Percentiles rank a stretch among this genome's conserved stretches.
These are phyloP conservation scores for Thripadectes ignobilis DNA, from an alignment of 2,797 vertebrate species.

Conservation along the genomic window DNA sequence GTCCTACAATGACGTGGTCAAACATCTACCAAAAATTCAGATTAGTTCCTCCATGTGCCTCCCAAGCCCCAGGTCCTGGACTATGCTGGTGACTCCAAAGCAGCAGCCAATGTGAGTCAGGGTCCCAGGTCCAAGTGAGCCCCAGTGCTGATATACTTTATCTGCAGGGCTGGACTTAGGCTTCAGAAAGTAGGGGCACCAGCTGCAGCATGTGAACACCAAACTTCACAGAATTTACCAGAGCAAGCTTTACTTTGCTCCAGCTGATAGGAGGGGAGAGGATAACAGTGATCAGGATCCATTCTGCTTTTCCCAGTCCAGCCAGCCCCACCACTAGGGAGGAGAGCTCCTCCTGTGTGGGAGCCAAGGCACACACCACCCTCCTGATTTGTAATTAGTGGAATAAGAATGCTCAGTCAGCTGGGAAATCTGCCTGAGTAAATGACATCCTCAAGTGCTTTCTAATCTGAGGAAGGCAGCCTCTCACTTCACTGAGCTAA, in stretches of 20 bases:
- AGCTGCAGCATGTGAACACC: background rate
- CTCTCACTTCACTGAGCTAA: slow-evolving; percentile 24
- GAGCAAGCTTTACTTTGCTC: background rate
- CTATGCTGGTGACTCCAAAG: background rate
- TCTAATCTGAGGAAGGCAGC: slow-evolving; percentile 9
- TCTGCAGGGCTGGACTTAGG: background rate
- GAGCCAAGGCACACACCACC: slow-evolving; percentile 10
- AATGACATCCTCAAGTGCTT: slow-evolving; percentile 53
- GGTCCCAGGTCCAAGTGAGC: background rate
- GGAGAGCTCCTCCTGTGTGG: background rate
- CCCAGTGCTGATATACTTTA: background rate
- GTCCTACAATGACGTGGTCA: background rate
- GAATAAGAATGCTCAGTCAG: slow-evolving; percentile 52
- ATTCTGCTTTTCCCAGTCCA: background rate
- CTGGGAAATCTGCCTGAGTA: slow-evolving; percentile 50
- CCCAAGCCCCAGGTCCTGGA: background rate
- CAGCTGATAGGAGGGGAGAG: background rate
- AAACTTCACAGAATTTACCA: background rate
- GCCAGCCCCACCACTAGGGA: background rate
- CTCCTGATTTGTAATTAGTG: slow-evolving; percentile 51
- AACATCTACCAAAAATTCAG: background rate
- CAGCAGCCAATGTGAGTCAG: background rate
- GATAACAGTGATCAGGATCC: background rate
- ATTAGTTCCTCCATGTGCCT: background rate
- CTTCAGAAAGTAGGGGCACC: background rate